Evolutionary conservation across 1,140 invertebrate species (phyloP).

Genomic region (Drosophila eugracilis): DNA sequence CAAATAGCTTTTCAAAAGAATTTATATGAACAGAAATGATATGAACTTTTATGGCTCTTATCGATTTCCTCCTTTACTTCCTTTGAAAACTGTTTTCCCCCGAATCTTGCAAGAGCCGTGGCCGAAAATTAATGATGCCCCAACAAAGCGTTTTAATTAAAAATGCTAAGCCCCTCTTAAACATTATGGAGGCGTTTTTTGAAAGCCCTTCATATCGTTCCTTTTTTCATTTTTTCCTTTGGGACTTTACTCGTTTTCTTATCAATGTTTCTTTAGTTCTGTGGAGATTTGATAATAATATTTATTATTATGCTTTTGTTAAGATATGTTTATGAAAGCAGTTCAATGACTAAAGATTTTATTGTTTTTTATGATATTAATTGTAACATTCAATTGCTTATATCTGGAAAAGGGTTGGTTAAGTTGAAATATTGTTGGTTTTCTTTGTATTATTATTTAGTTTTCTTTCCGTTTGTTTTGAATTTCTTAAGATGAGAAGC

Average conservation of each 20-base stretch:
- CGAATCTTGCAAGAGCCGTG: background rate
- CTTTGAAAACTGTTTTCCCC: background rate
- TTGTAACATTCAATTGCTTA: too few relatives aligned
- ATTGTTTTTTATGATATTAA: too few relatives aligned
- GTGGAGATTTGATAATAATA: background rate
- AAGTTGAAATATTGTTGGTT: too few relatives aligned
- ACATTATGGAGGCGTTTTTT: background rate
- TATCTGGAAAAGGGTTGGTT: too few relatives aligned
- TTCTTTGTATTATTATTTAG: too few relatives aligned
- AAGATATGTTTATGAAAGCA: too few relatives aligned
- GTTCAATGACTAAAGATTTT: too few relatives aligned
- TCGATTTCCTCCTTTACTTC: conserved; percentile 53
- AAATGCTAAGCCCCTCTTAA: conserved; percentile 35
- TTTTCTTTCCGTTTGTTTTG: conserved; percentile 8
- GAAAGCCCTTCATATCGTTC: background rate
- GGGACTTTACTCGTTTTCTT: background rate
- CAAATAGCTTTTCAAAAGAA: conserved; percentile 27
- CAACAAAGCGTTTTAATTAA: conserved; percentile 46
- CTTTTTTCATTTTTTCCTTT: background rate
- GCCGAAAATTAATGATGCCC: conserved; percentile 51
- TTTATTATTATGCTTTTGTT: too few relatives aligned
- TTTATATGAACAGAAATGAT: conserved; percentile 61
- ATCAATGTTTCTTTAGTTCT: conserved; percentile 9
- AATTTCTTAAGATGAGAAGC: background rate
- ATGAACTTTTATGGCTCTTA: conserved; percentile 62